phyloP scores from a whole-genome alignment of 2,888 invertebrate genomes.

The Drosophila peninsularis region DNA sequence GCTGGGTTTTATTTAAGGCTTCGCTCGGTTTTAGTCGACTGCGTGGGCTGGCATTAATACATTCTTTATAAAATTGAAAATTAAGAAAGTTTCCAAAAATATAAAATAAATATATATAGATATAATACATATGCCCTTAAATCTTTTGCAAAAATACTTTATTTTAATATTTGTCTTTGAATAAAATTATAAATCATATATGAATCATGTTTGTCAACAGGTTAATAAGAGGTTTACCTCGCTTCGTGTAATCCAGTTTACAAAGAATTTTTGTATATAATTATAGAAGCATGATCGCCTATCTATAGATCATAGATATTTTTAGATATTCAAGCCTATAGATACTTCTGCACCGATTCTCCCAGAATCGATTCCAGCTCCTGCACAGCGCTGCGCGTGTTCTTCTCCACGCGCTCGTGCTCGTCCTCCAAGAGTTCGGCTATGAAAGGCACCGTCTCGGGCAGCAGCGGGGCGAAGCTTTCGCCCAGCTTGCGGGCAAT shows the following conservation, averaged over 20 bases:
- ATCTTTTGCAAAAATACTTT: conserved; percentile 17
- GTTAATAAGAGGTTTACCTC: neutral
- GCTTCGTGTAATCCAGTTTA: neutral
- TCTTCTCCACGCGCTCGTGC: conserved; percentile 91
- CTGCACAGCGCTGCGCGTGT: conserved; percentile 91
- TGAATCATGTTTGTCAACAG: neutral
- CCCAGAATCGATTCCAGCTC: conserved; percentile 94
- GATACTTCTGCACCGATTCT: conserved; percentile 95
- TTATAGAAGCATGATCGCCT: neutral
- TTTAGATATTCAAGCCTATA: conserved; percentile 85
- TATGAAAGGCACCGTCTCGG: conserved; percentile 97
- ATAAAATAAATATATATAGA: too few species aligned
- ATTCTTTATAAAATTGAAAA: neutral
- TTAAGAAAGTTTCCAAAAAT: too few species aligned
- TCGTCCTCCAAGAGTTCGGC: conserved; percentile 97
- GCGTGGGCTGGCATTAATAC: neutral
- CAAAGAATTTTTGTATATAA: neutral
- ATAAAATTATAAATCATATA: neutral
- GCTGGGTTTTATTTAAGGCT: neutral
- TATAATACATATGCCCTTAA: neutral
- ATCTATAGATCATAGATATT: too few species aligned
- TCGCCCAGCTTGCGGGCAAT: conserved; percentile 94
- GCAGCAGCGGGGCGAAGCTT: conserved; percentile 94
- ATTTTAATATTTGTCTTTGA: conserved; percentile 6
- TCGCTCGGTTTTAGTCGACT: too few species aligned